A percentile compares a stretch with the other conserved stretches of the same genome.
Conservation (phyloP, 2,113 vertebrate genomes). For the Oxyruncus cristatus region DNA sequence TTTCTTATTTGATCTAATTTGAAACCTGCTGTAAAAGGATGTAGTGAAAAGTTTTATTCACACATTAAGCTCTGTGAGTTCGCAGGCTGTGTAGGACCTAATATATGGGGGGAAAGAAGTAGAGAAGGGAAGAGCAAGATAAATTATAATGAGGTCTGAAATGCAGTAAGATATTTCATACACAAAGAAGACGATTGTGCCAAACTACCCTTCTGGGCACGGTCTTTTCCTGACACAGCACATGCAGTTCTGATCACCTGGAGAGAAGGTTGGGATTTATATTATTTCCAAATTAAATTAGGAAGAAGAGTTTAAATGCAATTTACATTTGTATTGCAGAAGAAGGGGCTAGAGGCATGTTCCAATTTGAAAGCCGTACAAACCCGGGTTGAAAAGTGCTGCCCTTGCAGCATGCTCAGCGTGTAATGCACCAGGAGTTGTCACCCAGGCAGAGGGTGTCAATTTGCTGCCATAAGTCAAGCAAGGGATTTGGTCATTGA, state of each 20-base stretch:
- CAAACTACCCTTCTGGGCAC: background rate
- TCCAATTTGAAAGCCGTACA: background rate
- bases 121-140: background rate
- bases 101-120: background rate
- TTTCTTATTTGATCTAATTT: background rate
- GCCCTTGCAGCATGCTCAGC: accelerated
- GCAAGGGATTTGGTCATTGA: background rate
- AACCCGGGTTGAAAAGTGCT: accelerated
- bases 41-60: background rate
- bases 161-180: background rate
- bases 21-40: background rate
- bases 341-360: background rate
- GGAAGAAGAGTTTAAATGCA: background rate
- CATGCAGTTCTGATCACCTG: background rate
- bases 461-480: background rate
- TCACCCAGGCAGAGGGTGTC: background rate
- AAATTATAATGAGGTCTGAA: background rate
- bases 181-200: background rate
- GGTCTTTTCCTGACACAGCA: background rate
- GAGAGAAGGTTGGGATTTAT: background rate
- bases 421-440: background rate
- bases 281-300: conserved; percentile 19
- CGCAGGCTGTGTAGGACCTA: background rate
- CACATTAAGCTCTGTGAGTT: background rate
- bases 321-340: background rate